These are phyloP conservation scores for Phalacrocorax aristotelis DNA, from an alignment of 2,113 vertebrate genomes.

Conservation along the genomic window DNA sequence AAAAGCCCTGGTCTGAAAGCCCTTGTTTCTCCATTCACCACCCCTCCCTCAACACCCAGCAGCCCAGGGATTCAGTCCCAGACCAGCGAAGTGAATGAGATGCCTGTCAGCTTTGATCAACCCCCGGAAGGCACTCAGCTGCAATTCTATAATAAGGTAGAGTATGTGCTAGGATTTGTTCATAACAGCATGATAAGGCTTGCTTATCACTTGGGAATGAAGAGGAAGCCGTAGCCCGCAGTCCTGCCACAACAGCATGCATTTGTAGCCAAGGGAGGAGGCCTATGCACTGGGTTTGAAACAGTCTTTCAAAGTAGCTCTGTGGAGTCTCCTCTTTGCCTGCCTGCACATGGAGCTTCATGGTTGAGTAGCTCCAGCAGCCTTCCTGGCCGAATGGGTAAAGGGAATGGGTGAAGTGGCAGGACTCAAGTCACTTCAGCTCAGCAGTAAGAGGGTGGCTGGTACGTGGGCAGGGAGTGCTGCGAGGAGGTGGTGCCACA, in stretches of 20 bases:
- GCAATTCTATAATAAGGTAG: slow-evolving; percentile 80
- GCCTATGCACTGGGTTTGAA: fast-evolving
- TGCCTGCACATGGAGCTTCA: not conserved
- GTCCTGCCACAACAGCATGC: not conserved
- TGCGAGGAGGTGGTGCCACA: not conserved
- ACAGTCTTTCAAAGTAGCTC: not conserved
- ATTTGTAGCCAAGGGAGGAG: not conserved
- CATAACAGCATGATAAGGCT: not conserved
- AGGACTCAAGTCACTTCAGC: not conserved
- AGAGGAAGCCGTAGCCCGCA: not conserved
- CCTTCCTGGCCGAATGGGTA: not conserved
- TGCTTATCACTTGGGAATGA: not conserved
- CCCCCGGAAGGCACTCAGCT: slow-evolving; percentile 76
- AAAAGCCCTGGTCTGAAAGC: slow-evolving; percentile 78
- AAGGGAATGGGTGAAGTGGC: not conserved
- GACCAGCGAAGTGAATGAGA: slow-evolving; percentile 42
- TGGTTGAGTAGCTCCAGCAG: not conserved
- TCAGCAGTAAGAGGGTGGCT: not conserved
- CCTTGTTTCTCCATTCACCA: slow-evolving; percentile 72
- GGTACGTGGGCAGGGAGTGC: not conserved
- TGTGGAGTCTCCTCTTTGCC: not conserved
- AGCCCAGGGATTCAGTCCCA: slow-evolving; percentile 64
- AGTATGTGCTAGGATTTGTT: not conserved
- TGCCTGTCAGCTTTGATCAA: slow-evolving; percentile 75
- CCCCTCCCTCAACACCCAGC: slow-evolving; percentile 75